phyloP scores from a whole-genome alignment of 2,888 invertebrate genomes.

The Drosophila lutescens region DNA sequence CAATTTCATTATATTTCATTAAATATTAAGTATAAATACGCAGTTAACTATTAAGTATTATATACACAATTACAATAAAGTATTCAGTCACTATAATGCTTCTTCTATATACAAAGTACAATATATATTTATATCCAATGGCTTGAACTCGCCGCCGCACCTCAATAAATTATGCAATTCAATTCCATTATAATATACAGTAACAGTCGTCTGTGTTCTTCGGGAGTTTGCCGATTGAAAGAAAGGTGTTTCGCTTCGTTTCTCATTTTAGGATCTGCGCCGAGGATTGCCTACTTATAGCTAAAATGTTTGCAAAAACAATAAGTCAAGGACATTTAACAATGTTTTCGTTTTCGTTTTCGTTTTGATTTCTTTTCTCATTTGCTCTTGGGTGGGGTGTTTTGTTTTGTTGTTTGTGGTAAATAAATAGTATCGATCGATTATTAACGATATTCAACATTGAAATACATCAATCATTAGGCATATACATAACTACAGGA shows the following conservation, averaged over 20 bases:
- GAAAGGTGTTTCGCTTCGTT: slow-evolving; percentile 2
- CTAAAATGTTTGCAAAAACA: slow-evolving; percentile 58
- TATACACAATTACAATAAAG: slow-evolving; percentile 80
- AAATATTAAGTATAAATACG: slow-evolving; percentile 79
- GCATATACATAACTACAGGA: slow-evolving; percentile 71
- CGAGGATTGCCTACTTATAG: slow-evolving; percentile 73
- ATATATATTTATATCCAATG: slow-evolving; percentile 51
- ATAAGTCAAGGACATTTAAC: slow-evolving; percentile 46
- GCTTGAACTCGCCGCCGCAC: slow-evolving; percentile 58
- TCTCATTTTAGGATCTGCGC: slow-evolving; percentile 38
- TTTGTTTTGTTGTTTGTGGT: slow-evolving; percentile 37
- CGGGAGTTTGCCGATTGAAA: slow-evolving; percentile 31
- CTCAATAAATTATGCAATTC: slow-evolving; percentile 71
- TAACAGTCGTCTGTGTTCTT: slow-evolving; percentile 63
- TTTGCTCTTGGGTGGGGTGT: slow-evolving; percentile 20
- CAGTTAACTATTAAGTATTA: slow-evolving; percentile 77
- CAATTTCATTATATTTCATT: slow-evolving; percentile 77
- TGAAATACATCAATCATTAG: slow-evolving; percentile 66
- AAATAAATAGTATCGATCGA: slow-evolving; percentile 74
- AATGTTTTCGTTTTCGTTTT: slow-evolving; percentile 15
- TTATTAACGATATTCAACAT: slow-evolving; percentile 73
- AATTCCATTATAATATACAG: slow-evolving; percentile 57
- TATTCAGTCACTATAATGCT: slow-evolving; percentile 81
- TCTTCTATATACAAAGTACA: slow-evolving; percentile 73
- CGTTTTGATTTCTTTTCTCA: slow-evolving; percentile 24